Evolutionary conservation across 1,140 invertebrate genomes (phyloP).

Genomic region (Habropoda laboriosa): DNA sequence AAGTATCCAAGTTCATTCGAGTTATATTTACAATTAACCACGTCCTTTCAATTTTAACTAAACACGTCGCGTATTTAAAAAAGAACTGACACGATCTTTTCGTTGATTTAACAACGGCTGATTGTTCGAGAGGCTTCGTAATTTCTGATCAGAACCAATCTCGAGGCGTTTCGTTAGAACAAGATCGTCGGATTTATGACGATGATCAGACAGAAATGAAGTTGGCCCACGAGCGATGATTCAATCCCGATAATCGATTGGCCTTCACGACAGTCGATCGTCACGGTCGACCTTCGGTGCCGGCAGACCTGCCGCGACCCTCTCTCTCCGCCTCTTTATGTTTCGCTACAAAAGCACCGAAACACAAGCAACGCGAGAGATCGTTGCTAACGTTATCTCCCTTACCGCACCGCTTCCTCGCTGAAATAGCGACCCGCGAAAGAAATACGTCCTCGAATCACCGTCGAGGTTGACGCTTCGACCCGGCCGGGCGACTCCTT

Average conservation of each 20-base stretch:
- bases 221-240: conserved; percentile 35
- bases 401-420: neutral
- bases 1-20: too few species aligned
- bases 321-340: conserved; percentile 26
- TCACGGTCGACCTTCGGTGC: conserved; percentile 15
- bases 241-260: conserved; percentile 25
- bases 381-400: conserved; percentile 22
- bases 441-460: neutral
- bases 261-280: conserved; percentile 28
- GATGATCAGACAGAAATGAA: neutral
- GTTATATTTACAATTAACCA: too few species aligned
- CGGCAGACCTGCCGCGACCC: neutral
- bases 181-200: neutral
- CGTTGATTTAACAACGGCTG: too few species aligned
- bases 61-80: too few species aligned
- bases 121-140: neutral
- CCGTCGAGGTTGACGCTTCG: neutral
- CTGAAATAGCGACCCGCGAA: neutral
- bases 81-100: neutral
- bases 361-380: conserved; percentile 14
- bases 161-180: neutral
- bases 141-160: neutral
- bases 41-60: too few species aligned
- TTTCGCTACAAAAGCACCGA: conserved; percentile 20
- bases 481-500: neutral